phyloP scores from a whole-genome alignment of 2,797 vertebrate genomes.

The Acrocephalus scirpaceus region DNA sequence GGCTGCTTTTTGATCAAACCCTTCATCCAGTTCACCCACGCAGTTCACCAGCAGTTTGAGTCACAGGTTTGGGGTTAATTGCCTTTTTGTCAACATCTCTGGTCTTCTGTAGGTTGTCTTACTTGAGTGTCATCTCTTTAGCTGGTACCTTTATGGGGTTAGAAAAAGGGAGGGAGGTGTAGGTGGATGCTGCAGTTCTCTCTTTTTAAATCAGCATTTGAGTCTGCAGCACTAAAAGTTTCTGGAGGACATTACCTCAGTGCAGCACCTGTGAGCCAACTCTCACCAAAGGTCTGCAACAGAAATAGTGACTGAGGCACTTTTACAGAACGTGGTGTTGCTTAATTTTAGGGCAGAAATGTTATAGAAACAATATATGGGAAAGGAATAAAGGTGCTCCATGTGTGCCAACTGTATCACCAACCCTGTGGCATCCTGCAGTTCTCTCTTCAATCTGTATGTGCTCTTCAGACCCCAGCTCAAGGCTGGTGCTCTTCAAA shows the following conservation, averaged over 20 bases:
- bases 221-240: not conserved
- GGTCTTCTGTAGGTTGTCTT: not conserved
- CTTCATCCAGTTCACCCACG: not conserved
- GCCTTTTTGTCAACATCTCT: constrained; percentile 12
- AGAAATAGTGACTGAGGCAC: not conserved
- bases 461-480: not conserved
- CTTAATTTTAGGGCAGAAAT: not conserved
- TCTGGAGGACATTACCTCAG: not conserved
- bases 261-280: not conserved
- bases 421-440: not conserved
- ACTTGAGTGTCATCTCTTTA: not conserved
- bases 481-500: constrained; percentile 14
- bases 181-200: not conserved
- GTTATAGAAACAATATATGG: not conserved
- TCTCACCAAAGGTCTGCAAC: not conserved
- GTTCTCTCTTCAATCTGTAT: not conserved
- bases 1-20: not conserved
- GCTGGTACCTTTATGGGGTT: not conserved
- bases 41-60: not conserved
- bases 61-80: constrained; percentile 50
- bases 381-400: not conserved
- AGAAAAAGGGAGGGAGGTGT: not conserved
- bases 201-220: not conserved
- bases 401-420: not conserved
- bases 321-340: not conserved